Percentiles rank a stretch among this genome's conserved stretches.
These are phyloP conservation scores for Oryctes rhinoceros DNA, from an alignment of 1,140 invertebrate species.

Conservation along the genomic window DNA sequence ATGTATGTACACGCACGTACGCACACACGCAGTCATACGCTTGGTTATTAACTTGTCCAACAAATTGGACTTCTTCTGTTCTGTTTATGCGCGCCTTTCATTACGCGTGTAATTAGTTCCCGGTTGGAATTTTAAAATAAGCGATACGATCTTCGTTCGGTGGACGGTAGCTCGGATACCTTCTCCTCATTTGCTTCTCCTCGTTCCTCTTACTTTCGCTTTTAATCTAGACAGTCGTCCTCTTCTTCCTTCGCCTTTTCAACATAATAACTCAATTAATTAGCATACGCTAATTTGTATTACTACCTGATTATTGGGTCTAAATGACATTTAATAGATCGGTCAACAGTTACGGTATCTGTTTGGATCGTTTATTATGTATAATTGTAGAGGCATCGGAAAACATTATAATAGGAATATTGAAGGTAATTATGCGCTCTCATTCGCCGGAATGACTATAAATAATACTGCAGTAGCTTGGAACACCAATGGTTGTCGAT, in stretches of 20 bases:
- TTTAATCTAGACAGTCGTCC: neutral
- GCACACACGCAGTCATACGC: neutral
- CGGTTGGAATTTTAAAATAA: slow-evolving; percentile 22
- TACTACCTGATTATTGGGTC: slow-evolving; percentile 13
- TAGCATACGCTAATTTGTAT: slow-evolving; percentile 10
- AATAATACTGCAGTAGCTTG: no score
- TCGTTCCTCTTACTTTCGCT: neutral
- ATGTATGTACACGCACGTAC: neutral
- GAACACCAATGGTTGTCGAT: no score
- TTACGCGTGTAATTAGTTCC: slow-evolving; percentile 14
- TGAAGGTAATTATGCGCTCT: no score
- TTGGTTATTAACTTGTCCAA: slow-evolving; percentile 5
- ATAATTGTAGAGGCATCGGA: no score
- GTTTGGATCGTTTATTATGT: no score
- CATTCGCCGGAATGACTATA: no score
- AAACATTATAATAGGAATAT: no score
- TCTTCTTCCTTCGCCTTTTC: neutral
- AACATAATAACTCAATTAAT: slow-evolving; percentile 16
- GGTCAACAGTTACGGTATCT: no score
- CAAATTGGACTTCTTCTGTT: slow-evolving; percentile 18
- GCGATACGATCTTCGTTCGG: neutral
- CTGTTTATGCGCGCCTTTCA: slow-evolving; percentile 9
- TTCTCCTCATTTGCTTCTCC: neutral
- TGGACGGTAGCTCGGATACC: neutral
- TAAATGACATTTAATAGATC: neutral